Base-by-base conservation (phyloP, 1,140 invertebrate species). In the Drosophila kohkoa region DNA sequence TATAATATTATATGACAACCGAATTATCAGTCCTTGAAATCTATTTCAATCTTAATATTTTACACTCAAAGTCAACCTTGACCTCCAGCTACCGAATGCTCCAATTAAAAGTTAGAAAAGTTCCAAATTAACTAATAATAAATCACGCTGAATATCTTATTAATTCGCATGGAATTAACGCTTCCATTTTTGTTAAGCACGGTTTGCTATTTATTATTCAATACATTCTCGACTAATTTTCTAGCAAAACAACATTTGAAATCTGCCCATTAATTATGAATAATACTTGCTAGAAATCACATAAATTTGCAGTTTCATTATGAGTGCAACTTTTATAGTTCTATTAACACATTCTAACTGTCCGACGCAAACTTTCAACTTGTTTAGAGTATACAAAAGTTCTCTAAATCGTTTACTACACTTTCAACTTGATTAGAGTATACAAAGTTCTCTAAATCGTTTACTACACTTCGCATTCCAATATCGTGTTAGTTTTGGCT, bases 171-270 rank as follows among this genome's bases (percentile, higher is more conserved):
- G 13, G 41, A n/a, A 43, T 43, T 13, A 43, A 43, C 41, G 41
- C n/a, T 13, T 43, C n/a, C 11, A 43, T 13, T 43, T 43, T 43
- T 13, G 11, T 7, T 3, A 13, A n/a, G 38, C 10, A 3, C n/a
- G 8, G 1, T 41, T 11, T 13, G 41, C n/a, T 13, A 43, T 43
- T 43, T 43, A 43, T 13, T 13, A 13, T 43, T 13, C n/a, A 13
- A 43, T 43, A 3, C 41, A 43, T 3, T 43, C 41, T 43, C n/a
- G 13, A 43, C 1, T 13, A 13, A n/a, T 7, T 43, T 43, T 13
- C 41, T n/a, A 43, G n/a, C 41, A n/a, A 38, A 38, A n/a, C n/a
- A 43, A n/a, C 41, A 43, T 43, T 43, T 43, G n/a, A 13, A 43
- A 1, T 11, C 4, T 4, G 11, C 41, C 41, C 3, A 43, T 43